Base-by-base conservation (phyloP, 2,113 vertebrate genomes). In the Strigops habroptila region DNA sequence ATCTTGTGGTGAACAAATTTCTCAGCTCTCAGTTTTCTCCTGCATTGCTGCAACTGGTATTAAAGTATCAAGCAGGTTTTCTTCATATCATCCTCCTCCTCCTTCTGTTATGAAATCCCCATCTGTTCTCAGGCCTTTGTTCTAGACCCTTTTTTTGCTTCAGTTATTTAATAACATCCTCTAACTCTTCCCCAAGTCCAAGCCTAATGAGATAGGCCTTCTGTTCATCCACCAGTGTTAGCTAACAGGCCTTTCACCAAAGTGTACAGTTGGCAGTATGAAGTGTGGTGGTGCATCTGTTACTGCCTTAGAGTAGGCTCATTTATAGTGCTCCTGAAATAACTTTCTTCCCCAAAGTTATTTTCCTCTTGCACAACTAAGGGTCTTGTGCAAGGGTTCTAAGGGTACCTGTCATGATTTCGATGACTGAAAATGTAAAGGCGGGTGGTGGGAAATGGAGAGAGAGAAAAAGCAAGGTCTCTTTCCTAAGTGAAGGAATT, bases 1-100 rank as follows among this genome's bases (percentile, higher is more conserved):
- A 91, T 85, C 95, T 96, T 95, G 92, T 86, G 82, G 94, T 68
- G 59, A 95, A 77, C 5, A 4, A 5, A 52, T 48, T 90, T 91
- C 78, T 91, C 70, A 90, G 51, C 16, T 78, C 19, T 70, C 13
- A 41, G 39, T 85, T 81, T 91, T 85, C 41, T 49, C 24, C 37
- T 46, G 37, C 55, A 86, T 74, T 68, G 53, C 39, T 65, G 53
- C 25, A 53, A 53, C 33, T 57, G 27, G 14, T 79, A 49, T 48
- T 91, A 67, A 85, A 80, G 17, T 31, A 69, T 14, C 65, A 64
- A 57, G 31, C 8, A 88, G 94, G n/a, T 62, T 76, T 91, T 88
- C 73, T 28, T 64, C 30, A 2, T 33, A 27, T 62, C 33, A 1
- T 70, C 27, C 3, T 86, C 21, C 10, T 67, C 75, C 28, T 81